A percentile compares a stretch with the other conserved stretches of the same genome.
phyloP scores from a whole-genome alignment of 2,797 vertebrate species.

The Remorina albescens region DNA sequence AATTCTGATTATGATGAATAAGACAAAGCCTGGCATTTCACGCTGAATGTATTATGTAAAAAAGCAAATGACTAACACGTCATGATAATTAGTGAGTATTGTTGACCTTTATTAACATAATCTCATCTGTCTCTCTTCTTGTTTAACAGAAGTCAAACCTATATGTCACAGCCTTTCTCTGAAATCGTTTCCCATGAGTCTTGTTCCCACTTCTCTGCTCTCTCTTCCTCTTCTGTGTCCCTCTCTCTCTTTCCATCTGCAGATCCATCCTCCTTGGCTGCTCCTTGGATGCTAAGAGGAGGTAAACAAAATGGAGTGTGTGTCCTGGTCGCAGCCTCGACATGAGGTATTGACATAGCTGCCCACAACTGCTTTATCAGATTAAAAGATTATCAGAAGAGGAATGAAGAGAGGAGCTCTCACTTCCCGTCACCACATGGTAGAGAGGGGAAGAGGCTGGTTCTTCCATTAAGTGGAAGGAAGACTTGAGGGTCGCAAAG shows the following conservation, averaged over 20 bases:
- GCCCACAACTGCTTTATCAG: slow-evolving; percentile 56
- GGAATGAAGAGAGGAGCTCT: slow-evolving; percentile 57
- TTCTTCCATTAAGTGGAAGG: slow-evolving; percentile 53
- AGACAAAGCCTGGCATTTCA: slow-evolving; percentile 17
- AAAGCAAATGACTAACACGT: slow-evolving; percentile 27
- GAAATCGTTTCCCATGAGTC: slow-evolving; percentile 12
- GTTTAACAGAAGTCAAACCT: slow-evolving; percentile 35
- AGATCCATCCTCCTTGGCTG: slow-evolving; percentile 40
- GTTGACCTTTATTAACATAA: slow-evolving; percentile 39
- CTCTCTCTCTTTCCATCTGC: slow-evolving; percentile 23
- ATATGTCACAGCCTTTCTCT: slow-evolving; percentile 24
- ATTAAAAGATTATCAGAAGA: slow-evolving; percentile 75
- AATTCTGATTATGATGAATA: slow-evolving; percentile 26
- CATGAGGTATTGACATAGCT: slow-evolving; percentile 62
- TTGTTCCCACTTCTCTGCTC: slow-evolving; percentile 10
- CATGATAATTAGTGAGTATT: slow-evolving; percentile 38
- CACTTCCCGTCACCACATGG: slow-evolving; percentile 46
- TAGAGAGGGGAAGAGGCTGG: slow-evolving; percentile 5
- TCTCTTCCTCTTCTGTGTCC: background rate
- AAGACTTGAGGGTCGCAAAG: slow-evolving; percentile 54
- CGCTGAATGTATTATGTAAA: slow-evolving; percentile 25
- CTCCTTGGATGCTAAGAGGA: slow-evolving; percentile 41
- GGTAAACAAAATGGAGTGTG: slow-evolving; percentile 68
- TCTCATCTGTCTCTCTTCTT: slow-evolving; percentile 14
- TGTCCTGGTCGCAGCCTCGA: slow-evolving; percentile 52